Base-by-base conservation (phyloP, 2,113 vertebrate genomes). In the Anguilla rostrata region DNA sequence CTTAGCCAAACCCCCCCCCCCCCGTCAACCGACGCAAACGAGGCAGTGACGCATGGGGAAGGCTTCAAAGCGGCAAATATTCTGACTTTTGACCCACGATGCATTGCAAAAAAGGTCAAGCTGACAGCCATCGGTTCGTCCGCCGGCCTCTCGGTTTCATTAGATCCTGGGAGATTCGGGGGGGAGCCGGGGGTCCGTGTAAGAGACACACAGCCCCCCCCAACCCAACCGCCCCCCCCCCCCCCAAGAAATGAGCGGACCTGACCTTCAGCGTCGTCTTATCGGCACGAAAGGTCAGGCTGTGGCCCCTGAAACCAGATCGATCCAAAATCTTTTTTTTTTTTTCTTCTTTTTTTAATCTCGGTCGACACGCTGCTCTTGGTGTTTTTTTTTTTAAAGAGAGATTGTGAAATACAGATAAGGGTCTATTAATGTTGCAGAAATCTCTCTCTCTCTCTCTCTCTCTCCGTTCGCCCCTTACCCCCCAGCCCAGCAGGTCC, bases 31-130 rank as follows among this genome's bases (percentile, higher is more conserved):
- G 92, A 94, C 90, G 91, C 90, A 92, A 95, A 93, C 91, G 91
- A 94, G 93, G 91, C 91, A 91, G 91, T 88, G 91, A 92, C 87
- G 85, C 86, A 86, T 84, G 88, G 88, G 89, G 63, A 87, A 89
- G 91, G 93, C 91, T 90, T 92, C 90, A 78, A 87, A 88, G 90
- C 91, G 39, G 39, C 86, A 63, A 91, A 91, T 87, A 91, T 87
- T 91, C 89, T 88, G 91, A 94, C 92, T 92, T 93, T 91, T 94
- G 92, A 95, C 94, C 94, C 90, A 87, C 29, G 92, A 92, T 94
- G 94, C 94, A 94, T 95, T 94, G 92, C 88, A 90, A 94, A 95
- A 96, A 96, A 95, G 95, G 95, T 96, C 95, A 94, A 92, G 49
- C 93, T 94, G 95, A 95, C 94, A 95, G 90, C 91, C 88, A 87